Conservation (phyloP, 2,888 invertebrate species). For the Eustalomyia histrio region DNA sequence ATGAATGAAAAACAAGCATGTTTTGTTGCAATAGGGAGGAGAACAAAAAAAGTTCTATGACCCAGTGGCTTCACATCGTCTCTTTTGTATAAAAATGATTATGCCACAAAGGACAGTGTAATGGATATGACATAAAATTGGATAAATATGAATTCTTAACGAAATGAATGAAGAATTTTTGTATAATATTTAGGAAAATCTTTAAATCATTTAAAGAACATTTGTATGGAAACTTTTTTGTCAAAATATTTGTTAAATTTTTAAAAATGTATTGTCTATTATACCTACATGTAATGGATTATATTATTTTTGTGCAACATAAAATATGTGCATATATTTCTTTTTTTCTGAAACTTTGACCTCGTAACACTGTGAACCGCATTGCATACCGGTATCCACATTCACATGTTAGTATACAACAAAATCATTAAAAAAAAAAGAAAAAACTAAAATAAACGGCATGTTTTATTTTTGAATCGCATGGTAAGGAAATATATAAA, state of each 20-base stretch:
- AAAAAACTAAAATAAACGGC: slow-evolving; percentile 49
- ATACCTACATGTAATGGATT: too few relatives aligned
- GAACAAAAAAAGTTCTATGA: slow-evolving; percentile 65
- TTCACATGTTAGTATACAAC: slow-evolving; percentile 66
- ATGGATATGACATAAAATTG: not conserved
- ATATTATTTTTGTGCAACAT: too few relatives aligned
- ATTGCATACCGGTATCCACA: slow-evolving; percentile 70
- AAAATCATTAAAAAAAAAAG: slow-evolving; percentile 34
- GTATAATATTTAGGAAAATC: too few relatives aligned
- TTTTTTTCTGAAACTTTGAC: not conserved
- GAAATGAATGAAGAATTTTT: too few relatives aligned
- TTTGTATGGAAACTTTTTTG: too few relatives aligned
- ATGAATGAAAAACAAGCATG: slow-evolving; percentile 30
- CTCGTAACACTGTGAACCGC: slow-evolving; percentile 61
- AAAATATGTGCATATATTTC: too few relatives aligned
- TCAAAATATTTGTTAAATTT: too few relatives aligned
- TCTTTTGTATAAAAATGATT: slow-evolving; percentile 48
- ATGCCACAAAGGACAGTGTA: slow-evolving; percentile 53
- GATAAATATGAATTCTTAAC: not conserved
- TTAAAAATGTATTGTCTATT: too few relatives aligned
- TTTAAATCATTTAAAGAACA: too few relatives aligned
- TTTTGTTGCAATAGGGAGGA: slow-evolving; percentile 52
- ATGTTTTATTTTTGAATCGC: slow-evolving; percentile 54
- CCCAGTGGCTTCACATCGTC: slow-evolving; percentile 65
- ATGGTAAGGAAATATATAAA: slow-evolving; percentile 49